These are phyloP conservation scores for Colletes gigas DNA, from an alignment of 1,140 invertebrate genomes.

Conservation along the genomic window DNA sequence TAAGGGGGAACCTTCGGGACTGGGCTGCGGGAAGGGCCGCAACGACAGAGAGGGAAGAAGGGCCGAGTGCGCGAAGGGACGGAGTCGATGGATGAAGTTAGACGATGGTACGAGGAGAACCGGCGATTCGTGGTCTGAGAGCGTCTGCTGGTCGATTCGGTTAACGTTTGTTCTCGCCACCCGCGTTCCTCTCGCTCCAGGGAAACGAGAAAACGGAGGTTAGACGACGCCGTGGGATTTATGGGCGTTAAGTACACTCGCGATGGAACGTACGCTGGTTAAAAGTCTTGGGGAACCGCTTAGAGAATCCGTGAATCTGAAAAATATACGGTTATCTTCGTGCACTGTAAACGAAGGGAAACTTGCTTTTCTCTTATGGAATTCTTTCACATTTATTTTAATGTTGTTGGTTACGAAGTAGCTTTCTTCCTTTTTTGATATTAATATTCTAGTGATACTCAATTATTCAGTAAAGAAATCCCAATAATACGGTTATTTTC, in stretches of 20 bases:
- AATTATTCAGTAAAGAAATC: too few relatives aligned
- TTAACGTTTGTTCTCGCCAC: conserved; percentile 55
- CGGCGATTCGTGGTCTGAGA: conserved; percentile 36
- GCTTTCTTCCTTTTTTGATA: too few relatives aligned
- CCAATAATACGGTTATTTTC: too few relatives aligned
- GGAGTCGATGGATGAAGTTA: conserved; percentile 39
- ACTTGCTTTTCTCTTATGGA: too few relatives aligned
- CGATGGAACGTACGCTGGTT: too few relatives aligned
- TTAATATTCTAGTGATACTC: too few relatives aligned
- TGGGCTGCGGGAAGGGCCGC: not conserved
- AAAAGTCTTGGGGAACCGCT: too few relatives aligned
- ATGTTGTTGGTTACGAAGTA: too few relatives aligned
- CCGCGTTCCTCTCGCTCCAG: not conserved
- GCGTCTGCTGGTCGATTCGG: conserved; percentile 50
- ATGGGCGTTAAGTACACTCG: not conserved
- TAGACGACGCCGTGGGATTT: not conserved
- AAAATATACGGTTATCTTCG: too few relatives aligned
- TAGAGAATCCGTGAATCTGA: too few relatives aligned
- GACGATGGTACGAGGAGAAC: not conserved
- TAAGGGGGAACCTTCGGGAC: conserved; percentile 44
- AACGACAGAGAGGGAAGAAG: not conserved
- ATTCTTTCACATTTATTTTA: too few relatives aligned
- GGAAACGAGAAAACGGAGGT: not conserved
- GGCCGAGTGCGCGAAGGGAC: not conserved
- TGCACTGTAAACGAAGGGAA: too few relatives aligned